Conservation (phyloP, 2,113 vertebrate species). For the Manacus vitellinus region DNA sequence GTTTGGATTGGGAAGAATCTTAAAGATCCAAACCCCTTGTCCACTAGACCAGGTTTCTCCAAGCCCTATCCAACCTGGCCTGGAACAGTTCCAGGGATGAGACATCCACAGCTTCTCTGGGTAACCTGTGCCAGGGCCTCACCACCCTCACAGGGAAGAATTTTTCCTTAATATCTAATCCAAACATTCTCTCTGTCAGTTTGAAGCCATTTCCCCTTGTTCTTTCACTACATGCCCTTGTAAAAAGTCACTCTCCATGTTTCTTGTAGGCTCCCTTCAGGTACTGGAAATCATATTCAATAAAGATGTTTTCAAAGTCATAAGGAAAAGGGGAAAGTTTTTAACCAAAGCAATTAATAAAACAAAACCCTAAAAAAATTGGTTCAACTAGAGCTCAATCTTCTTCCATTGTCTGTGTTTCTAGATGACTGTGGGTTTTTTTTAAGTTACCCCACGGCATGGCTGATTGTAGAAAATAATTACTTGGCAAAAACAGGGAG, state of each 20-base stretch:
- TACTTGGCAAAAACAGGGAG: neutral
- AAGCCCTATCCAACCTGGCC: neutral
- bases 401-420: neutral
- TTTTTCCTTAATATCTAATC: neutral
- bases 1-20: neutral
- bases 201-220: neutral
- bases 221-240: neutral
- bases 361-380: neutral
- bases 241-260: neutral
- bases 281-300: neutral
- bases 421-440: accelerated
- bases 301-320: neutral
- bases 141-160: neutral
- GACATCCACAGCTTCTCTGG: neutral
- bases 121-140: neutral
- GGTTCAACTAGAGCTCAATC: neutral
- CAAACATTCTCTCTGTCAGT: neutral
- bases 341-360: neutral
- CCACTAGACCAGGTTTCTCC: neutral
- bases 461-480: neutral
- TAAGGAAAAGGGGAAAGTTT: neutral
- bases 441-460: neutral
- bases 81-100: neutral
- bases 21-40: neutral
- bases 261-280: neutral